phyloP scores from a whole-genome alignment of 1,140 invertebrate genomes.

The Bombus pascuorum region DNA sequence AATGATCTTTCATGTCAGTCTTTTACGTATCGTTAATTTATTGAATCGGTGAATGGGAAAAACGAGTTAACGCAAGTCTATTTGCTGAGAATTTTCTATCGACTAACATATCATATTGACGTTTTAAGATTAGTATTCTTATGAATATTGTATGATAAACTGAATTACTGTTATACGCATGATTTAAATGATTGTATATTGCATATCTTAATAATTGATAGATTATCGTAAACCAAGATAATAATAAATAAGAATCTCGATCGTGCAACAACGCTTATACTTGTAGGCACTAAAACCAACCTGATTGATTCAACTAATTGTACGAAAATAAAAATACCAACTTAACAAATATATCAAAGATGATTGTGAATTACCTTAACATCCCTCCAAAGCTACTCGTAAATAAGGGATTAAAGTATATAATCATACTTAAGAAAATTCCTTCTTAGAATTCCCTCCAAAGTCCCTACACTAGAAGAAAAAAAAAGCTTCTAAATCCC shows the following conservation, averaged over 20 bases:
- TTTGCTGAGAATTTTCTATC: neutral
- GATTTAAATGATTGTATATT: too few species aligned
- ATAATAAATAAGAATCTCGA: too few species aligned
- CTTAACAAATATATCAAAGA: too few species aligned
- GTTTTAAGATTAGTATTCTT: neutral
- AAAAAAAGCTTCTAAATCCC: neutral
- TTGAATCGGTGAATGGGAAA: neutral
- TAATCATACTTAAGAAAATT: neutral
- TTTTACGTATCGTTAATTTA: neutral
- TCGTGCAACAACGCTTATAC: too few species aligned
- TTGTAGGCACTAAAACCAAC: too few species aligned
- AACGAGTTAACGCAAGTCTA: neutral
- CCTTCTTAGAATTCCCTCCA: neutral
- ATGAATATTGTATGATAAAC: neutral
- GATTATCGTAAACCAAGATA: too few species aligned
- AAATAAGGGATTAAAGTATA: neutral
- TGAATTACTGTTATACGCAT: too few species aligned
- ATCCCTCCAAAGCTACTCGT: neutral
- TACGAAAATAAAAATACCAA: too few species aligned
- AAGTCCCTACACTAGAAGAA: neutral
- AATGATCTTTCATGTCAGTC: neutral
- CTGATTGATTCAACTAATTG: too few species aligned
- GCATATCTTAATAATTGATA: too few species aligned
- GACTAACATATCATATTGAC: neutral
- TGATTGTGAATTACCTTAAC: neutral